Evolutionary conservation across 2,113 vertebrate genomes (phyloP).

Genomic region (Arenaria interpres): DNA sequence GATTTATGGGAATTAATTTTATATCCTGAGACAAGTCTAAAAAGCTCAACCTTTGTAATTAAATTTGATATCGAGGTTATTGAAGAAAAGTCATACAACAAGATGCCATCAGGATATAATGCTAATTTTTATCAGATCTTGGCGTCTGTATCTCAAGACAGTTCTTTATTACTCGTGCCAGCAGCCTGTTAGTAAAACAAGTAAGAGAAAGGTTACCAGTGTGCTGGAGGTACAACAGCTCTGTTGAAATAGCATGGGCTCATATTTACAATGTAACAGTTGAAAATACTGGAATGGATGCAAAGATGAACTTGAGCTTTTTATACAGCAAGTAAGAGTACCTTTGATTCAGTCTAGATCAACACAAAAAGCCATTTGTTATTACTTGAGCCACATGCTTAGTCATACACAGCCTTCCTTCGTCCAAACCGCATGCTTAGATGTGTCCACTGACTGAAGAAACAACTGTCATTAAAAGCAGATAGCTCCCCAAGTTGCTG

Average conservation of each 20-base stretch:
- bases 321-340: neutral
- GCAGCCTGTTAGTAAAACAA: neutral
- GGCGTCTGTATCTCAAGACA: neutral
- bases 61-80: conserved; percentile 60
- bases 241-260: neutral
- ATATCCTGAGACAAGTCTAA: conserved; percentile 52
- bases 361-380: neutral
- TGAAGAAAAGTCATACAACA: conserved; percentile 33
- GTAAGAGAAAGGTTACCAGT: neutral
- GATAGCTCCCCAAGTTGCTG: neutral
- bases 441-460: neutral
- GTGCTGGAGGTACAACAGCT: neutral
- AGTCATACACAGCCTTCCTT: neutral
- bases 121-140: conserved; percentile 45
- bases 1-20: conserved; percentile 67
- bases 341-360: neutral
- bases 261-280: neutral
- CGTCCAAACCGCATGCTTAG: neutral
- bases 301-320: neutral
- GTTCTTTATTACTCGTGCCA: neutral
- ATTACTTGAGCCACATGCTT: neutral
- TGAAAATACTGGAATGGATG: neutral
- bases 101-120: conserved; percentile 16
- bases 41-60: conserved; percentile 49
- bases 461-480: neutral